Evolutionary conservation across 2,888 invertebrate species (phyloP), one percentile per base, ranked within the genome.

Genomic region (Omphaloscelis lunosa): DNA sequence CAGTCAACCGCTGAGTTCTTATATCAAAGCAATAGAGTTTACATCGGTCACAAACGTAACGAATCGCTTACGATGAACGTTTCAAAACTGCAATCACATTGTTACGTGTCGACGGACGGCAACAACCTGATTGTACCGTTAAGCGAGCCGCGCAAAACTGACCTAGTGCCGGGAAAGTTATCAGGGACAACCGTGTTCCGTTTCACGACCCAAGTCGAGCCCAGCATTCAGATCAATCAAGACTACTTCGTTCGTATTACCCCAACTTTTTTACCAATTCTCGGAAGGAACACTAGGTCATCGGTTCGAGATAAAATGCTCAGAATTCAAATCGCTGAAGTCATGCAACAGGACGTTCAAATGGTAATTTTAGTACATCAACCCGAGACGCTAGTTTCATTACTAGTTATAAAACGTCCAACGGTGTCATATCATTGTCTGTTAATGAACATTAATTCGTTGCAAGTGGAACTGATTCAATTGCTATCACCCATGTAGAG

Each of bases 391-490:
- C 80, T 89, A 89, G 91, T 89, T 90, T 79, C 75, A 86, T 89
- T 88, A 89, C 86, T 91, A 90, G 87, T 89, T 84, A 87, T 87
- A 91, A 90, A 89, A 91, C 86, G 87, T 90, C 89, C 92, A 91
- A 87, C 88, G 89, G 91, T 92, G 92, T 92, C 92, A 92, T 91
- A 93, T 93, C 90, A 90, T 92, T 94, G 91, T 86, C 86, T 91
- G 91, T 93, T 95, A 95, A 96, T 95, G 93, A 96, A 95, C 93
- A 93, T 93, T 96, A 95, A 96, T 96, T 96, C 91, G 92, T 92
- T 95, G 95, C 95, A 96, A 96, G 96, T 96, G 96, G 95, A 96
- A 95, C 96, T 93, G 96, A 96, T 96, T 96, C 96, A 95, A 95
- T 96, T 96, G 95, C 93, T 96, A 96, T 96, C 95, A 93, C 93